These are phyloP conservation scores for Mesoligia furuncula DNA, from an alignment of 2,888 invertebrate genomes.

Conservation along the genomic window DNA sequence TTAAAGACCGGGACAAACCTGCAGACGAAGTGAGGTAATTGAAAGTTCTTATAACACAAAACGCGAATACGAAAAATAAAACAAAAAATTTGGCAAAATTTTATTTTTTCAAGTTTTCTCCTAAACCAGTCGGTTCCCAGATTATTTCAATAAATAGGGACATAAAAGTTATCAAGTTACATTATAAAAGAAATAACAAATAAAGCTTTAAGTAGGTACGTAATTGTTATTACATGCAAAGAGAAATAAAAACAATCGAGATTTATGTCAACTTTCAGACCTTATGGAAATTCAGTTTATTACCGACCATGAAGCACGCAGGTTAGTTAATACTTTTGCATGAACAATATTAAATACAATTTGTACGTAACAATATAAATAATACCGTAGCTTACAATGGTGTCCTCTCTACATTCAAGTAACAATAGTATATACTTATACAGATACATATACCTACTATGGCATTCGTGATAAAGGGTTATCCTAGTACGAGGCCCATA, in stretches of 20 bases:
- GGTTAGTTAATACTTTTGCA: slow-evolving; percentile 46
- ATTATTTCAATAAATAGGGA: background rate
- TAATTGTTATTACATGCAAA: slow-evolving; percentile 52
- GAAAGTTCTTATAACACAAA: background rate
- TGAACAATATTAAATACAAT: slow-evolving; percentile 21
- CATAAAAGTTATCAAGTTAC: background rate
- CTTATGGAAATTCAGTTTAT: slow-evolving; percentile 63
- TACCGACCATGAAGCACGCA: slow-evolving; percentile 62
- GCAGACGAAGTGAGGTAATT: background rate
- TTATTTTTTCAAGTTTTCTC: no score
- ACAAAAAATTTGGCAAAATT: background rate
- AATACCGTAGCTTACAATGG: background rate
- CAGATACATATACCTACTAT: no score
- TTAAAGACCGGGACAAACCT: background rate
- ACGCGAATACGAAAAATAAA: background rate
- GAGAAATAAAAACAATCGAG: slow-evolving; percentile 58
- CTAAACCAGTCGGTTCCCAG: background rate
- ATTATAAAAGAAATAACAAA: slow-evolving; percentile 7
- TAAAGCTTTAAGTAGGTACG: slow-evolving; percentile 21
- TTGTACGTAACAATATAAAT: slow-evolving; percentile 20
- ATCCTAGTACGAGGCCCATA: no score
- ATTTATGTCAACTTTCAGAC: slow-evolving; percentile 60
- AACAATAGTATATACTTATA: no score
- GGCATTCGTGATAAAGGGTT: no score
- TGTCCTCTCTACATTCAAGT: background rate